A percentile compares a stretch with the other conserved stretches of the same genome.
phyloP scores from a whole-genome alignment of 2,113 vertebrate genomes.

The Sapayoa aenigma region DNA sequence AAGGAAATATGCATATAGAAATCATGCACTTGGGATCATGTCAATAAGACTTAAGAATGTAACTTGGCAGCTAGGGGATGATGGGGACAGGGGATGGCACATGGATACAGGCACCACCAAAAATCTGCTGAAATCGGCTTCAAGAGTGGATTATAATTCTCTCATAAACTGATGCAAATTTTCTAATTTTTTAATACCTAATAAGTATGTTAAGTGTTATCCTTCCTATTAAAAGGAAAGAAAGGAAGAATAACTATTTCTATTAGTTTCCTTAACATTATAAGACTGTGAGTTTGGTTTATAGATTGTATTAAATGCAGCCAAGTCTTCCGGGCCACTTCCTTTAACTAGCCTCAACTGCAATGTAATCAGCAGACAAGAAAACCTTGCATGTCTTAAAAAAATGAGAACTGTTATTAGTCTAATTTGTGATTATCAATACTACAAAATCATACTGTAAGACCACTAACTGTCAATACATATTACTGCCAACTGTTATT shows the following conservation, averaged over 20 bases:
- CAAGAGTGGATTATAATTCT: neutral
- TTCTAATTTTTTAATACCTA: neutral
- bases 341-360: neutral
- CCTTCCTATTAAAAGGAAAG: neutral
- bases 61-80: rapidly evolving
- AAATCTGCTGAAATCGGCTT: neutral
- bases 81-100: neutral
- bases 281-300: neutral
- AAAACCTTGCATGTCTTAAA: rapidly evolving
- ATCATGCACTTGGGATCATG: neutral
- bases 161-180: neutral
- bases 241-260: neutral
- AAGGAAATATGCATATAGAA: neutral
- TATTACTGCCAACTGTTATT: neutral
- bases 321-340: neutral
- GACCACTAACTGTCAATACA: neutral
- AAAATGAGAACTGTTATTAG: neutral
- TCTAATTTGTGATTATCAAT: neutral
- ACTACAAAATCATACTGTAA: neutral
- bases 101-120: neutral
- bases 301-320: neutral
- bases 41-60: neutral
- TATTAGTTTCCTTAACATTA: neutral
- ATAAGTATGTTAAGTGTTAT: neutral
- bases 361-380: neutral